Percentiles rank a stretch among this genome's conserved stretches.
Evolutionary conservation across 1,140 invertebrate species (phyloP).

Genomic region (Pseudomyrmex gracilis): DNA sequence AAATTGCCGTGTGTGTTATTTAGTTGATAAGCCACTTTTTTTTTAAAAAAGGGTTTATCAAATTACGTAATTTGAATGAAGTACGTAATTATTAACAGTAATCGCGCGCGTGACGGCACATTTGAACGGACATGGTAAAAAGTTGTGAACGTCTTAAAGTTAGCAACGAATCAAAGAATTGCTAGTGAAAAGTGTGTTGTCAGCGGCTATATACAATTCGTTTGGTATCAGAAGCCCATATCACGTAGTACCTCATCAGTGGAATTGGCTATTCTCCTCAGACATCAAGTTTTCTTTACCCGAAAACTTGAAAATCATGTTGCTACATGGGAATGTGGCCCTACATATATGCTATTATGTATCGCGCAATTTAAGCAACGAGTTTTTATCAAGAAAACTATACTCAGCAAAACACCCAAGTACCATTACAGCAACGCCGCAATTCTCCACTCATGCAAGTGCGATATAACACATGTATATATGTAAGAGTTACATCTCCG

Average conservation of each 20-base stretch:
- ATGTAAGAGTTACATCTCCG: no score
- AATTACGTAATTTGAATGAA: neutral
- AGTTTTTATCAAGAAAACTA: neutral
- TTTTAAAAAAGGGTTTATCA: neutral
- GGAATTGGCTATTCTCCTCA: constrained; percentile 70
- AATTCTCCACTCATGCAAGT: no score
- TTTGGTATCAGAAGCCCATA: constrained; percentile 72
- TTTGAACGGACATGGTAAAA: neutral
- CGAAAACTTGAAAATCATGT: constrained; percentile 70
- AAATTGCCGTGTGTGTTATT: neutral
- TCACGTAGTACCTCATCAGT: constrained; percentile 74
- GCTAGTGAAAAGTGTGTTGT: constrained; percentile 40
- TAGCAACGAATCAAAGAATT: constrained; percentile 58
- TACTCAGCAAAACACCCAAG: no score
- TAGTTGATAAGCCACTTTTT: neutral
- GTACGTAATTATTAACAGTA: neutral
- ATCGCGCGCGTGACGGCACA: neutral
- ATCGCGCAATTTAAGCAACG: neutral
- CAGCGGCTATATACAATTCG: constrained; percentile 64
- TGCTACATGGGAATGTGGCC: constrained; percentile 28
- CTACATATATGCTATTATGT: constrained; percentile 6
- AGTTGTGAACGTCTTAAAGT: constrained; percentile 45
- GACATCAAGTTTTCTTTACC: constrained; percentile 75
- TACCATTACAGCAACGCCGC: no score
- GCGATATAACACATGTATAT: no score